These are phyloP conservation scores for Chaetodon auriga DNA, from an alignment of 2,113 vertebrate species.

Conservation along the genomic window DNA sequence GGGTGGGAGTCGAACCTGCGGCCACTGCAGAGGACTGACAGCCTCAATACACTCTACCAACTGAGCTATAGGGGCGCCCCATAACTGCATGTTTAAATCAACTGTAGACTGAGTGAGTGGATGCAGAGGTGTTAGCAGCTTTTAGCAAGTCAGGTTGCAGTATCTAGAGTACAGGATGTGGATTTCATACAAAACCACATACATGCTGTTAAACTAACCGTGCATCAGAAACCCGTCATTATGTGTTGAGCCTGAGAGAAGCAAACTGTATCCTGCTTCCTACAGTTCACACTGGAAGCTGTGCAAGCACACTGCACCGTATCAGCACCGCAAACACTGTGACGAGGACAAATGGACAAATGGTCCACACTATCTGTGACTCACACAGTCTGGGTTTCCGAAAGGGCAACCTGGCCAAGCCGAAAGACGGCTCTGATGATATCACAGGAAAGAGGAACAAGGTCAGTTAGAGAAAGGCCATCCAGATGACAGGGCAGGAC, in stretches of 20 bases:
- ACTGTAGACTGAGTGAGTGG: background rate
- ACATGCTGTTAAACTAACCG: background rate
- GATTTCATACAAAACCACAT: conserved; percentile 1
- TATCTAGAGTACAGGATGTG: conserved; percentile 21
- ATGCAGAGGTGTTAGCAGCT: background rate
- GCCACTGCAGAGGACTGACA: no score
- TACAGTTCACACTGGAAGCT: conserved; percentile 35
- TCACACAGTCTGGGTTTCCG: conserved; percentile 80
- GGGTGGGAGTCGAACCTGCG: no score
- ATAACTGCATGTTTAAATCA: no score
- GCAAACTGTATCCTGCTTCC: background rate
- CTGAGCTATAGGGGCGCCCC: no score
- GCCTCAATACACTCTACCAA: no score
- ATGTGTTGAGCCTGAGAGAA: background rate
- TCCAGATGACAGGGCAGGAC: conserved; percentile 45
- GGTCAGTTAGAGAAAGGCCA: conserved; percentile 69
- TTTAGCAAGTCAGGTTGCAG: background rate
- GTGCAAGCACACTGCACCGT: conserved; percentile 12
- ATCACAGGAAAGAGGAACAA: conserved; percentile 78
- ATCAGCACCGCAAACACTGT: conserved; percentile 26
- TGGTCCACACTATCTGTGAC: conserved; percentile 54
- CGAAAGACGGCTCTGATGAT: conserved; percentile 87
- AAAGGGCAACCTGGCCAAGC: conserved; percentile 87
- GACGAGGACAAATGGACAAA: conserved; percentile 23
- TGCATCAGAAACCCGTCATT: background rate